Conservation (phyloP, 1,140 invertebrate species). For the Drosophila ficusphila region DNA sequence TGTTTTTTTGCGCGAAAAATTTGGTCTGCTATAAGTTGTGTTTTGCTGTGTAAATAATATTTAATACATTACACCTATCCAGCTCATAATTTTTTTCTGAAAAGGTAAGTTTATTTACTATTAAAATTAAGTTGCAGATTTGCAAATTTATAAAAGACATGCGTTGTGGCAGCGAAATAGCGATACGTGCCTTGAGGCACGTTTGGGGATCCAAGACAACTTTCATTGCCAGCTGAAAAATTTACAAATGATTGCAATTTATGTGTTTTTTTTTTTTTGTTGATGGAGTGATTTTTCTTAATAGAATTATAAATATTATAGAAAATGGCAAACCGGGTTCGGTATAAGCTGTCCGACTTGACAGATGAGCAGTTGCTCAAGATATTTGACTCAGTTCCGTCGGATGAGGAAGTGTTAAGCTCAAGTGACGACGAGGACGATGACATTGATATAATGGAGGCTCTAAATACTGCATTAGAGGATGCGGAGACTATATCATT, state of each 20-base stretch:
- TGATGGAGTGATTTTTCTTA: too few relatives aligned
- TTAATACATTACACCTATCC: background rate
- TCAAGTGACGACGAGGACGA: slow-evolving; percentile 2
- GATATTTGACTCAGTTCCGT: too few relatives aligned
- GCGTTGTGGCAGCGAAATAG: slow-evolving; percentile 4
- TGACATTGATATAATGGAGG: slow-evolving; percentile 1
- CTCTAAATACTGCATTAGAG: slow-evolving; percentile 11
- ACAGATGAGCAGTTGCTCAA: background rate
- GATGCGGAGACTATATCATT: background rate
- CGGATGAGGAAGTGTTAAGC: background rate
- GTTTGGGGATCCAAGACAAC: background rate
- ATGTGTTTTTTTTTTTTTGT: background rate
- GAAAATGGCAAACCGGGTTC: background rate
- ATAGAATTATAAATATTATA: too few relatives aligned
- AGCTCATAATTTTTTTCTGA: background rate
- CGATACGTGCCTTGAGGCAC: slow-evolving; percentile 6
- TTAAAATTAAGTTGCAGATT: too few relatives aligned
- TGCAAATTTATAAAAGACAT: too few relatives aligned
- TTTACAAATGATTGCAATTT: background rate
- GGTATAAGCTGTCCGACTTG: background rate
- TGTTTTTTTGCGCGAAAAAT: too few relatives aligned
- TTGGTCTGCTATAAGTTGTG: too few relatives aligned
- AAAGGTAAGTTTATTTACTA: background rate
- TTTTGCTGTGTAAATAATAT: too few relatives aligned
- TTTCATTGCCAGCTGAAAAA: background rate